Percentiles rank a stretch among this genome's conserved stretches.
Conservation (phyloP, 2,113 vertebrate species). For the Podarcis raffonei region DNA sequence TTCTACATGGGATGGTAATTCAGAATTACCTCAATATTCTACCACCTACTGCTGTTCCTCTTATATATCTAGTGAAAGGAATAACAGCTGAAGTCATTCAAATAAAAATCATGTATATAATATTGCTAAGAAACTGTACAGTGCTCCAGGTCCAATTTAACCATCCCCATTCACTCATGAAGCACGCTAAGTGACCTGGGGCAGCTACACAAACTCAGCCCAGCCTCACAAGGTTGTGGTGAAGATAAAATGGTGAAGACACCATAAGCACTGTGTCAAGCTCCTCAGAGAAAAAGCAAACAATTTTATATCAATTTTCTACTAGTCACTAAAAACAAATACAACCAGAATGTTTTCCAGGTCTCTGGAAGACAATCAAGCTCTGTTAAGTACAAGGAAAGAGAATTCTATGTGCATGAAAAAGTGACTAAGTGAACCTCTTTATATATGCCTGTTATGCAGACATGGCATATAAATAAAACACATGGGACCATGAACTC, state of each 20-base stretch:
- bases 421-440: neutral
- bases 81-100: slow-evolving; percentile 81
- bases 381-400: neutral
- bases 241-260: no score
- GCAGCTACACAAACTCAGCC: no score
- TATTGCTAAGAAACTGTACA: slow-evolving; percentile 61
- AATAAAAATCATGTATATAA: slow-evolving; percentile 63
- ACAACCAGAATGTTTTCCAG: neutral
- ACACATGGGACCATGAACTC: neutral
- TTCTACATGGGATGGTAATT: slow-evolving; percentile 47
- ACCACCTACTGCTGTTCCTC: slow-evolving; percentile 98
- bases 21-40: slow-evolving; percentile 98
- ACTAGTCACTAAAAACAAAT: neutral
- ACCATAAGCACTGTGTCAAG: no score
- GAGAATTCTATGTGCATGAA: neutral
- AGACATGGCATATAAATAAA: neutral
- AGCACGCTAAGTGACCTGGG: no score
- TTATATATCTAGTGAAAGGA: slow-evolving; percentile 93
- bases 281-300: no score
- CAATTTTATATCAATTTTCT: neutral
- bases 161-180: no score
- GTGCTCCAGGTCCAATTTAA: no score
- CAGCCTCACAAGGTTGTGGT: no score
- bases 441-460: neutral
- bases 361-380: neutral